phyloP scores from a whole-genome alignment of 2,113 vertebrate species.

The Pseudorhombus dupliciocellatus region DNA sequence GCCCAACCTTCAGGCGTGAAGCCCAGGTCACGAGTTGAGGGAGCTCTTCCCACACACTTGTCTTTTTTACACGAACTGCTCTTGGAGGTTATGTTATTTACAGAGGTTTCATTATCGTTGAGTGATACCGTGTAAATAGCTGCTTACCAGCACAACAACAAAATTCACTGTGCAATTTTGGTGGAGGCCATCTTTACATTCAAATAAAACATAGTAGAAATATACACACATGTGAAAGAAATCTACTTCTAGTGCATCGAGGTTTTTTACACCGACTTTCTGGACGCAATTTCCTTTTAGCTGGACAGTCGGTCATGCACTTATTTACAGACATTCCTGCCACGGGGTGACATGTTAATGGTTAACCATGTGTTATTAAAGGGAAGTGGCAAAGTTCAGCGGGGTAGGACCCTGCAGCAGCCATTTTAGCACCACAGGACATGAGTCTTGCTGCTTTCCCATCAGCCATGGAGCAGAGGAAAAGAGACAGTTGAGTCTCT shows the following conservation, averaged over 20 bases:
- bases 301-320: neutral
- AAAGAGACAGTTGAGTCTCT: neutral
- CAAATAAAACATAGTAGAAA: neutral
- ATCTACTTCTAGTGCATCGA: neutral
- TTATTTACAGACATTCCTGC: neutral
- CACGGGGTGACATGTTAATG: conserved; percentile 65
- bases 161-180: neutral
- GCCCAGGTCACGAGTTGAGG: conserved; percentile 19
- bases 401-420: conserved; percentile 40
- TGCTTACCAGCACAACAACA: conserved; percentile 11
- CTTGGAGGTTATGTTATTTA: conserved; percentile 57
- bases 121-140: conserved; percentile 48
- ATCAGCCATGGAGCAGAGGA: conserved; percentile 29
- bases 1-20: conserved; percentile 19
- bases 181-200: neutral
- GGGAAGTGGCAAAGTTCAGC: conserved; percentile 63
- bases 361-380: conserved; percentile 67
- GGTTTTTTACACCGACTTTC: neutral
- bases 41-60: conserved; percentile 30
- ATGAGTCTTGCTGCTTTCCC: neutral
- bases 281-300: neutral
- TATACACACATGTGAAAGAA: neutral
- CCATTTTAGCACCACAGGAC: conserved; percentile 65
- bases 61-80: conserved; percentile 49
- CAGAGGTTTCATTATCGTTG: conserved; percentile 46